Evolutionary conservation across 2,888 invertebrate genomes (phyloP), one percentile per base, ranked within the genome.

Genomic region (Lissonota sp.): DNA sequence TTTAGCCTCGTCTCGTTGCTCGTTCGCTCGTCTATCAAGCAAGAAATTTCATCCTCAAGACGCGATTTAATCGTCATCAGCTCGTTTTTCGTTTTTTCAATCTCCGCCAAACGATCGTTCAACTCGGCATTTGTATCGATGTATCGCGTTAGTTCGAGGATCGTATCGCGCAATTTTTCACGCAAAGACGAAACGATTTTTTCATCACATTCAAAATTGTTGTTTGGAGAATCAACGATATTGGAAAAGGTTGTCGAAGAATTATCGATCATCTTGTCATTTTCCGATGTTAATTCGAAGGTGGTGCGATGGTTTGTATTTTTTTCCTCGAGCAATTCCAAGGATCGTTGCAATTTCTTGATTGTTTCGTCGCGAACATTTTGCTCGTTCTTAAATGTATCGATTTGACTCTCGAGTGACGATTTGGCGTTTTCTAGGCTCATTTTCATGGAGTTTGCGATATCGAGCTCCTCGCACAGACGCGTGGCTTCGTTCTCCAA

Each of bases 401-500:
- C 73, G 44, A 64, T 26, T 40, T 66, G 64, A 6, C 16, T 8
- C 8, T 66, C 42, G 49, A 44, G 51, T 0, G 42, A 67, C 44
- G 40, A 57, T 57, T 78, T 60, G 0, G 51, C 67, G 46, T 6
- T 42, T 14, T 72, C 64, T 4, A 69, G 46, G 14, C 82, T 75
- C 26, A 72, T 63, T 44, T 84, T 84, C 16, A 84, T 14, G 7
- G 67, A 4, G 10, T 51, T 51, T 10, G 16, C 39, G 16, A 40
- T 63, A 12, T 83, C 76, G 55, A 84, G 74, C 6, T 53, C 63
- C 2, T 62, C 42, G 8, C 49, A 46, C 58, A 16, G 73, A 16
- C 49, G 70, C 3, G 55, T 12, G 7, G 85, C 8, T 67, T 86
- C 82, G 3, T 64, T 84, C 37, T 86, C 82, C 26, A 63, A 4